A percentile compares a stretch with the other conserved stretches of the same genome.
phyloP scores from a whole-genome alignment of 2,888 invertebrate genomes.

The Quadriops clusia region DNA sequence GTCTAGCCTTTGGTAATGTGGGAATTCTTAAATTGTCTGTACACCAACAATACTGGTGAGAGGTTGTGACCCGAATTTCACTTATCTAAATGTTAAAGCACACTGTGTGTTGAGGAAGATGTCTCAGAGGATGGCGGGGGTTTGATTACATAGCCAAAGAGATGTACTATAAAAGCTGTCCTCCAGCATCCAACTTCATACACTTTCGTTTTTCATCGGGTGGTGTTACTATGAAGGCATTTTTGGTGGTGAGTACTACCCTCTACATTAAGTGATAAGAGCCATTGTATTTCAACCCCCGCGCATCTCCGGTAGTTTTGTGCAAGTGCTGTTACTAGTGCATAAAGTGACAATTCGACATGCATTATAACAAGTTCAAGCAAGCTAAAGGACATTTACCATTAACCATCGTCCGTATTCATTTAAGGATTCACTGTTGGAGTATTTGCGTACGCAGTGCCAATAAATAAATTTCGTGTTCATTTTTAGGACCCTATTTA shows the following conservation, averaged over 20 bases:
- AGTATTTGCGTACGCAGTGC: no score
- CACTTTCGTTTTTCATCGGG: slow-evolving; percentile 19
- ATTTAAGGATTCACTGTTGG: no score
- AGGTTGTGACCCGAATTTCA: slow-evolving; percentile 35
- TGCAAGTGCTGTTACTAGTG: no score
- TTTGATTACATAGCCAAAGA: slow-evolving; percentile 23
- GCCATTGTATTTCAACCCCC: background rate
- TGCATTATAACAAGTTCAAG: no score
- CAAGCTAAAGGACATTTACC: no score
- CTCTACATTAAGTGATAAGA: slow-evolving; percentile 1
- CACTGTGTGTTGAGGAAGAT: slow-evolving; percentile 25
- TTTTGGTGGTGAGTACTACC: slow-evolving; percentile 28
- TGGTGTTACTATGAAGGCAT: slow-evolving; percentile 27
- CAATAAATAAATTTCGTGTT: no score
- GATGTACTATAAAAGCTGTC: slow-evolving; percentile 27
- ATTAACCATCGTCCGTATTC: no score
- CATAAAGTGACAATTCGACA: no score
- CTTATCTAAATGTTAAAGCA: slow-evolving; percentile 32
- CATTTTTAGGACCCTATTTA: no score
- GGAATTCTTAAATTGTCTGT: no score
- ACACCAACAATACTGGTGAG: slow-evolving; percentile 18
- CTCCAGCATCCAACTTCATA: slow-evolving; percentile 19
- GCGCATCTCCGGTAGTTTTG: background rate
- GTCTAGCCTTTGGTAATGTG: no score
- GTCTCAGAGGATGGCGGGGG: slow-evolving; percentile 25